Percentiles rank a stretch among this genome's conserved stretches.
These are phyloP conservation scores for Myotis lucifugus DNA, from an alignment of 2,113 vertebrate species.

Conservation along the genomic window DNA sequence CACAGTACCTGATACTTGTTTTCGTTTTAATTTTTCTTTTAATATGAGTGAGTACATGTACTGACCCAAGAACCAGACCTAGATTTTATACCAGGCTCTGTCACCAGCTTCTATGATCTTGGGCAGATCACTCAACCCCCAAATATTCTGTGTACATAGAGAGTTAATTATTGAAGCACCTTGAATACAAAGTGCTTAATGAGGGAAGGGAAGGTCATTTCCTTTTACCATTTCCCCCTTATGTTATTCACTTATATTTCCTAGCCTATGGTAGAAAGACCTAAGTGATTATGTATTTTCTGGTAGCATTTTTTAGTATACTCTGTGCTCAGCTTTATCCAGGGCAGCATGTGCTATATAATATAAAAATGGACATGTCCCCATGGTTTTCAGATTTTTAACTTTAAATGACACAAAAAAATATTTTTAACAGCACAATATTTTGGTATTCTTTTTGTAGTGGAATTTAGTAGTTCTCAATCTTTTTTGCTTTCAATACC, in stretches of 20 bases:
- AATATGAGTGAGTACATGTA: not conserved
- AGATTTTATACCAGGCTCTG: not conserved
- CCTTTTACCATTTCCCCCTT: not conserved
- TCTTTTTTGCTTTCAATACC: constrained; percentile 3
- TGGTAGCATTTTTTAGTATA: not conserved
- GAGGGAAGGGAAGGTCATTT: not conserved
- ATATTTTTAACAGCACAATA: not conserved
- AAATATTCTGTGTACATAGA: not conserved
- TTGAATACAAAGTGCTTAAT: not conserved
- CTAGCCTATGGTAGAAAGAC: not conserved
- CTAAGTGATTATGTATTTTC: not conserved
- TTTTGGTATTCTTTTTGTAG: not conserved
- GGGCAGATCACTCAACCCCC: not conserved
- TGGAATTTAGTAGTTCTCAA: not conserved
- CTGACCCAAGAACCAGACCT: constrained; percentile 1
- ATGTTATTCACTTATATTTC: not conserved
- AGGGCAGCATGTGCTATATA: not conserved
- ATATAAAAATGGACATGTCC: not conserved
- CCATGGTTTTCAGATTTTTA: not conserved
- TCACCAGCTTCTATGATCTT: not conserved
- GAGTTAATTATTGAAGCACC: not conserved
- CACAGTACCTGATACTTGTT: not conserved
- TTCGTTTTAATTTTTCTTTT: constrained; percentile 17
- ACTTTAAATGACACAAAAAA: not conserved
- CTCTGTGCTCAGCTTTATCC: not conserved